Base-by-base conservation (phyloP, 2,888 invertebrate genomes). In the Eupithecia insigniata region DNA sequence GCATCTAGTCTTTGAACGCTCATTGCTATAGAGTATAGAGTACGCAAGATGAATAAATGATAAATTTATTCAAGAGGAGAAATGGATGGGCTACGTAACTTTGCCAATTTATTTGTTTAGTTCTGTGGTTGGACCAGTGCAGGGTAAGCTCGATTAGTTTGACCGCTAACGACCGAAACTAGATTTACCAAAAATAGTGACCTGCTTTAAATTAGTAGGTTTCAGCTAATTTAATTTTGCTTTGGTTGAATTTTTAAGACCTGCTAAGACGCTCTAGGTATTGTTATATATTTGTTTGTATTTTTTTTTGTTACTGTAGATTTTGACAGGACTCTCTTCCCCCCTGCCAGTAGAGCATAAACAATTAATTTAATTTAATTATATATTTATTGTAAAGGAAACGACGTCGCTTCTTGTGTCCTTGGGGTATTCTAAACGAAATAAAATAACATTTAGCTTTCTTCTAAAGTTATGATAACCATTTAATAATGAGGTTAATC, bases 61-160 rank as follows among this genome's bases (percentile, higher is more conserved):
- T 74, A 77, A 76, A 75, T 76, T 76, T 79, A 76, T 77, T 76
- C 75, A 71, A 69, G 75, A 72, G 73, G n/a, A 76, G 72, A 64
- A 70, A 71, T 66, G 65, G 71, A 60, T 70, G 58, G 67, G 68
- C 60, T 22, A 5, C 14, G 26, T 39, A 76, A 77, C 78, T 79
- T 78, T 78, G 70, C 68, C 75, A 78, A 79, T 79, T 78, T 79
- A 76, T 79, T 76, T 76, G 77, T 79, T 75, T 22, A 76, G 76
- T 68, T 73, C 61, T 66, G 75, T 34, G 73, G 78, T 76, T 69
- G 65, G 66, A 64, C 69, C 72, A 66, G 71, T 69, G 26, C 71
- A 67, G 62, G 67, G 39, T n/a, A 60, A 72, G 72, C 68, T 66
- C 67, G 69, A 73, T 74, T 72, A 71, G 75, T 68, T 71, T 34